Evolutionary conservation across 2,888 invertebrate genomes (phyloP).

Genomic region (Parascotia fuliginaria): DNA sequence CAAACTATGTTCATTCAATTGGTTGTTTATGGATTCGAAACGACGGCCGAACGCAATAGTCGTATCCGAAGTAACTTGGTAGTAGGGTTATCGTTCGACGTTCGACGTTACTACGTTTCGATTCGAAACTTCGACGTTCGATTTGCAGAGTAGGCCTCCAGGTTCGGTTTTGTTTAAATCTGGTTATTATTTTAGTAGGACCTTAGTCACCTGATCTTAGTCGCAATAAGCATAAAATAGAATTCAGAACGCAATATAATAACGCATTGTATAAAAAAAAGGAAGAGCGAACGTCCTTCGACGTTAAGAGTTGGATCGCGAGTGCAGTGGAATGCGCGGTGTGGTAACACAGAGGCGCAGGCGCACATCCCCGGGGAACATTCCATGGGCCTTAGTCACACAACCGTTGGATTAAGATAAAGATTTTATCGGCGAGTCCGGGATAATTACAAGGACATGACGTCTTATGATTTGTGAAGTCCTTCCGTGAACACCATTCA

Average conservation of each 20-base stretch:
- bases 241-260: not conserved
- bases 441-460: slow-evolving; percentile 66
- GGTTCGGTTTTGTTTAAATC: no score
- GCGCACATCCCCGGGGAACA: slow-evolving; percentile 40
- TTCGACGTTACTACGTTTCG: no score
- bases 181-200: no score
- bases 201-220: no score
- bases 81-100: no score
- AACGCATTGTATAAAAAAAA: slow-evolving; percentile 8
- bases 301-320: slow-evolving; percentile 21
- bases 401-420: slow-evolving; percentile 57
- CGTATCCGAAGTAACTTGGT: no score
- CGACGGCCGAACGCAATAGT: no score
- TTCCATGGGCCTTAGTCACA: slow-evolving; percentile 43
- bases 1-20: no score
- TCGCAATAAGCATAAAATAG: no score
- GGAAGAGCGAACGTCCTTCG: slow-evolving; percentile 27
- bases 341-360: slow-evolving; percentile 14
- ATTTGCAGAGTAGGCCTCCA: no score
- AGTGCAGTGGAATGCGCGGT: slow-evolving; percentile 37
- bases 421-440: slow-evolving; percentile 63
- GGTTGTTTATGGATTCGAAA: no score
- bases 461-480: slow-evolving; percentile 61
- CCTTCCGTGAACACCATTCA: slow-evolving; percentile 59
- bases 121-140: no score